Percentiles rank a stretch among this genome's conserved stretches.
Conservation (phyloP, 2,888 invertebrate genomes). For the Junonia oenone region DNA sequence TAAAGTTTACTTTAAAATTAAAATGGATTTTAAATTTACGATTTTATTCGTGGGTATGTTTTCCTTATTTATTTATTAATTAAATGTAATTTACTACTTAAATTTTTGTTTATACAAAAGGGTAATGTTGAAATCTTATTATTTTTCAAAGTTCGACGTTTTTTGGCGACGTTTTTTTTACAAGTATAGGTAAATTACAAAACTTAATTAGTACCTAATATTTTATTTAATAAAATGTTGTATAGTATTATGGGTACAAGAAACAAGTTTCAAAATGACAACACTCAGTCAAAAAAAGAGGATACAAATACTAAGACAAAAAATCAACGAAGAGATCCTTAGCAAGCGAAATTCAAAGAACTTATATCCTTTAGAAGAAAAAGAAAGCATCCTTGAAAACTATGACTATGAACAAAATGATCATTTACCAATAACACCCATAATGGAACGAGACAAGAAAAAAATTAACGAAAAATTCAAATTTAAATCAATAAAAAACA, state of each 20-base stretch:
- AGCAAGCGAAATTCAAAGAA: neutral
- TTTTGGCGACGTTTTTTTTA: neutral
- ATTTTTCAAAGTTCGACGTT: neutral
- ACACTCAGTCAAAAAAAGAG: conserved; percentile 18
- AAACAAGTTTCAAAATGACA: conserved; percentile 9
- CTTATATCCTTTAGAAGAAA: neutral
- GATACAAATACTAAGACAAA: conserved; percentile 19
- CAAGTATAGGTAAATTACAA: no score
- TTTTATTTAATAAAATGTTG: no score
- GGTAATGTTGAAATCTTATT: no score
- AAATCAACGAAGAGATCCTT: conserved; percentile 17
- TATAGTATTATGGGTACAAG: conserved; percentile 9
- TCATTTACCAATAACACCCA: conserved; percentile 23
- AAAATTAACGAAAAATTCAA: conserved; percentile 8
- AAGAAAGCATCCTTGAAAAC: conserved; percentile 5
- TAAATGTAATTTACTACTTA: no score
- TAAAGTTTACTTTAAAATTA: no score
- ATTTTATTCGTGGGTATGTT: conserved; percentile 3
- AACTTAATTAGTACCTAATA: no score
- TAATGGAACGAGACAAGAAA: neutral
- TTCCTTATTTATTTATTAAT: neutral
- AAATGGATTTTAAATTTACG: conserved; percentile 1
- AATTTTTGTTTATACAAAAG: no score
- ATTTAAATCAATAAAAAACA: neutral
- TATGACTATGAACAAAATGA: conserved; percentile 12